A percentile compares a stretch with the other conserved stretches of the same genome.
Evolutionary conservation across 2,888 invertebrate species (phyloP).

Genomic region (Cheilosia urbana): DNA sequence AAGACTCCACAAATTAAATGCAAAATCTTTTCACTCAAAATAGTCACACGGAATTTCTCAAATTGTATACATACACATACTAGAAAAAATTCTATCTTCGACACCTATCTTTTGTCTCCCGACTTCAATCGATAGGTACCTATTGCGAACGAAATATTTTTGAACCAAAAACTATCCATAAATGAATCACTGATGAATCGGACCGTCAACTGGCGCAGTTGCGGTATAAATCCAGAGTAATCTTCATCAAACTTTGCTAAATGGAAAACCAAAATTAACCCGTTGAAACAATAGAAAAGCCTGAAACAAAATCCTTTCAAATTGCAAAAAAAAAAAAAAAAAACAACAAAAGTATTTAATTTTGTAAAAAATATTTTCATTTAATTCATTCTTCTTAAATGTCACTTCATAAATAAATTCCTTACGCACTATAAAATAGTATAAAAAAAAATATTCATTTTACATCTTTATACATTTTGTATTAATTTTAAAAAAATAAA

Average conservation of each 20-base stretch:
- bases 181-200: no score
- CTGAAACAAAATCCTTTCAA: background rate
- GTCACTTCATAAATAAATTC: conserved; percentile 65
- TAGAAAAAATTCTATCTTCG: no score
- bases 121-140: no score
- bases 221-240: no score
- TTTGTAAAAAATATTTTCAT: conserved; percentile 64
- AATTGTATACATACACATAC: no score
- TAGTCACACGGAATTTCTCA: no score
- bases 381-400: conserved; percentile 59
- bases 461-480: conserved; percentile 8
- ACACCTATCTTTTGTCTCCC: no score
- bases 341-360: conserved; percentile 24
- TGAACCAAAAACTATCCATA: no score
- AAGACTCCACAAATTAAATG: no score
- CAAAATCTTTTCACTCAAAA: no score
- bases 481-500: conserved; percentile 23
- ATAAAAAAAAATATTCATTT: conserved; percentile 43
- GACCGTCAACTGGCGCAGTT: no score
- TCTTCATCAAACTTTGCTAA: background rate
- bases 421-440: conserved; percentile 56
- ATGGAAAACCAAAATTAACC: background rate
- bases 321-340: background rate
- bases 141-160: no score
- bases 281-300: background rate